A percentile compares a stretch with the other conserved stretches of the same genome.
Conservation (phyloP, 2,888 invertebrate species). For the Lepidochrysops patricia region DNA sequence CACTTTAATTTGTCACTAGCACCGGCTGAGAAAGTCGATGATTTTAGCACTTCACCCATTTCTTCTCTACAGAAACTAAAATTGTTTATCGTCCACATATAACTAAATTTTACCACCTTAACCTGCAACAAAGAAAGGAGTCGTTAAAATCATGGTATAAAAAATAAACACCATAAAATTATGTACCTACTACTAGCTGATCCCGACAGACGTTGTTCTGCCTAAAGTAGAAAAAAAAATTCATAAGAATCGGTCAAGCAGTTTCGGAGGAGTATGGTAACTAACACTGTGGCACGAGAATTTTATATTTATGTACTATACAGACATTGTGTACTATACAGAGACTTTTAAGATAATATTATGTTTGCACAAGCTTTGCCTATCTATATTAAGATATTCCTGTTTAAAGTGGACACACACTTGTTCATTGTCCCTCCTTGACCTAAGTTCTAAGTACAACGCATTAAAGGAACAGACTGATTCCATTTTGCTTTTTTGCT, state of each 20-base stretch:
- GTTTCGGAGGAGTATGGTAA: too few species aligned
- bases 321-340: too few species aligned
- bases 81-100: constrained; percentile 99
- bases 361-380: too few species aligned
- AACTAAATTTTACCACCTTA: constrained; percentile 99
- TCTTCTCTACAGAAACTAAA: constrained; percentile 99
- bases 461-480: neutral
- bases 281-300: too few species aligned
- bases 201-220: too few species aligned
- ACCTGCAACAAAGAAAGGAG: constrained; percentile 80
- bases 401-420: too few species aligned
- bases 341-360: too few species aligned
- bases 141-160: neutral
- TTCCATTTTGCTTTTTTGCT: neutral
- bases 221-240: too few species aligned
- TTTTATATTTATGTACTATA: too few species aligned
- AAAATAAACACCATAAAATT: neutral
- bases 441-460: too few species aligned
- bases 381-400: too few species aligned
- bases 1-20: constrained; percentile 99
- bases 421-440: neutral
- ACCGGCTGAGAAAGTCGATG: constrained; percentile 99
- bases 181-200: neutral
- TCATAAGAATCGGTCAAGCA: too few species aligned
- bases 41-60: constrained; percentile 99